Evolutionary conservation across 2,797 vertebrate species (phyloP), one percentile per base, ranked within the genome.

Genomic region (Takifugu ocellatus): DNA sequence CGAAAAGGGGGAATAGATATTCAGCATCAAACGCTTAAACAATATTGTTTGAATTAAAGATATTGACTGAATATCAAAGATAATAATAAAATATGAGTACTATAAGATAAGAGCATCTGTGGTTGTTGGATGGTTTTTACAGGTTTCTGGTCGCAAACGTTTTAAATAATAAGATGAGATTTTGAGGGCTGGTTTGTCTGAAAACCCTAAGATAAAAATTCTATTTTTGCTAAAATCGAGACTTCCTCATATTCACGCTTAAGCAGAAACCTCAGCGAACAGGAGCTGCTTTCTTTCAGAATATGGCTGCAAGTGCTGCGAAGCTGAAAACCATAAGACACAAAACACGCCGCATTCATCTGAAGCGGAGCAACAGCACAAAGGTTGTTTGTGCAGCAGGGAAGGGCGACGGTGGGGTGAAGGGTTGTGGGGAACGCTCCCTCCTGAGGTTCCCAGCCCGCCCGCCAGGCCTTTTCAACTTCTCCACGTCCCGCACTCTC

Each of bases 361-460:
- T 27, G 61, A 72, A 75, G 53, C 71, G 61, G 53, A 68, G 52
- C 33, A 49, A 49, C 46, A 42, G 67, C 58, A 87, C 76, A 86
- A 81, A 82, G 77, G 76, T 78, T 82, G 83, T 76, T 84, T 81
- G 82, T 82, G 27, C 71, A 59, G 50, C 61, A 59, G 72, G 15
- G 56, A 67, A 76, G 33, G 5, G 61, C 14, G 56, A 12, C 3
- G 61, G 60, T 10, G 68, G 74, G 85, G 77, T 81, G 83, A 80
- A 66, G 83, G 82, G 75, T 68, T 84, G 82, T 84, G 84, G 82
- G 84, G 66, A 87, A 73, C 45, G 57, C 78, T 67, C 16, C 25
- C 51, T 57, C 58, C 51, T 5, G 70, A 77, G 83, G 82, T 88
- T 89, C 83, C 82, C 82, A 87, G 83, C 79, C 65, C 68, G 70